Conservation (phyloP, 2,113 vertebrate genomes). For the Spermophilus dauricus region DNA sequence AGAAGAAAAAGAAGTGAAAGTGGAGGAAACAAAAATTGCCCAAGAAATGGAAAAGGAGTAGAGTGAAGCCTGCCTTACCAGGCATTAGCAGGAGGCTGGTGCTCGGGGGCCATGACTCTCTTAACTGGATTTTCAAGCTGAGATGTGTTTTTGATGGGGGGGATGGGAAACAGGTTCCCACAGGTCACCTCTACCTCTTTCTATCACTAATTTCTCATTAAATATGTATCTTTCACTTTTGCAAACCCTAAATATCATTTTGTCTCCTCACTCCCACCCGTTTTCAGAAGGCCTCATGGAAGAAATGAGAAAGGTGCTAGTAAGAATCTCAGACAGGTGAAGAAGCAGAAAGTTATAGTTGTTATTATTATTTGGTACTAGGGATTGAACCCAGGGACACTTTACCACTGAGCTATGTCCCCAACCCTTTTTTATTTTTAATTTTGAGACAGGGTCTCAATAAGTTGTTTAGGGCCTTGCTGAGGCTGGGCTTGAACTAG, state of each 20-base stretch:
- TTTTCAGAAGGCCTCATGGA: not conserved
- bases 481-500: no score
- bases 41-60: not conserved
- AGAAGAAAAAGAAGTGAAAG: not conserved
- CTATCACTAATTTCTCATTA: slow-evolving; percentile 42
- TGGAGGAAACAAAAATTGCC: not conserved
- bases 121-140: not conserved
- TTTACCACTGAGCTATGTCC: no score
- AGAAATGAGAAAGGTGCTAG: not conserved
- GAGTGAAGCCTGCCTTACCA: not conserved
- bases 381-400: no score
- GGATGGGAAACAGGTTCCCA: not conserved
- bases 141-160: not conserved
- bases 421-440: no score
- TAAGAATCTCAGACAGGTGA: not conserved
- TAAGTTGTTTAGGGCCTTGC: no score
- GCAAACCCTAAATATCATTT: not conserved
- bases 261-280: not conserved
- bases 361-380: no score
- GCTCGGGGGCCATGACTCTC: not conserved
- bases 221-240: slow-evolving; percentile 47
- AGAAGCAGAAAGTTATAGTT: not conserved
- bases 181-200: not conserved
- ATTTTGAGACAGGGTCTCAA: no score
- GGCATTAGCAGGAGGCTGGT: not conserved